Conservation (phyloP, 2,888 invertebrate genomes). For the Coenonympha glycerion region DNA sequence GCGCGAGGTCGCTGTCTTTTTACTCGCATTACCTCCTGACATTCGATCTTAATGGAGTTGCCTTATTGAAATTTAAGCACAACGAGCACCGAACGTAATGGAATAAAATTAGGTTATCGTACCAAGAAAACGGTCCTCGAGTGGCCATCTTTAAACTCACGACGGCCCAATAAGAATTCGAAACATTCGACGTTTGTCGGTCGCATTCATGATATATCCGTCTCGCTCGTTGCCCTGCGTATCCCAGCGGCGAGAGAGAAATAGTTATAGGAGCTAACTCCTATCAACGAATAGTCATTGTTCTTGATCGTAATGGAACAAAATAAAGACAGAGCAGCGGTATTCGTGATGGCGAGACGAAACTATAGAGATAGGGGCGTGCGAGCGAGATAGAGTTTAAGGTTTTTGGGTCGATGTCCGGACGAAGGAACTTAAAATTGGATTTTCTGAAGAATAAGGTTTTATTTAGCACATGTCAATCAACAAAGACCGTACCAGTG, state of each 20-base stretch:
- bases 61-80: constrained; percentile 69
- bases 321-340: constrained; percentile 75
- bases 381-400: constrained; percentile 54
- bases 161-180: constrained; percentile 68
- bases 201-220: constrained; percentile 38
- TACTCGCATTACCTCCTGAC: constrained; percentile 67
- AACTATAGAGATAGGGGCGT: constrained; percentile 44
- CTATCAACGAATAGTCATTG: constrained; percentile 70
- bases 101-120: constrained; percentile 72
- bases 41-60: constrained; percentile 70
- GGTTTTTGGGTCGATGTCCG: constrained; percentile 74
- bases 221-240: constrained; percentile 46
- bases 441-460: constrained; percentile 62
- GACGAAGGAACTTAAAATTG: constrained; percentile 68
- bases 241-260: constrained; percentile 44
- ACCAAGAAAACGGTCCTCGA: constrained; percentile 67
- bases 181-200: constrained; percentile 53
- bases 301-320: constrained; percentile 74
- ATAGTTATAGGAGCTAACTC: constrained; percentile 55
- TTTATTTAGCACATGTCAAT: constrained; percentile 41
- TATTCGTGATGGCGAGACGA: constrained; percentile 72
- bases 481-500: constrained; percentile 12
- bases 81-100: constrained; percentile 63
- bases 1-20: constrained; percentile 64
- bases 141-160: constrained; percentile 72